Percentiles rank a stretch among this genome's conserved stretches.
phyloP scores from a whole-genome alignment of 2,797 vertebrate species.

The Cottoperca gobio region DNA sequence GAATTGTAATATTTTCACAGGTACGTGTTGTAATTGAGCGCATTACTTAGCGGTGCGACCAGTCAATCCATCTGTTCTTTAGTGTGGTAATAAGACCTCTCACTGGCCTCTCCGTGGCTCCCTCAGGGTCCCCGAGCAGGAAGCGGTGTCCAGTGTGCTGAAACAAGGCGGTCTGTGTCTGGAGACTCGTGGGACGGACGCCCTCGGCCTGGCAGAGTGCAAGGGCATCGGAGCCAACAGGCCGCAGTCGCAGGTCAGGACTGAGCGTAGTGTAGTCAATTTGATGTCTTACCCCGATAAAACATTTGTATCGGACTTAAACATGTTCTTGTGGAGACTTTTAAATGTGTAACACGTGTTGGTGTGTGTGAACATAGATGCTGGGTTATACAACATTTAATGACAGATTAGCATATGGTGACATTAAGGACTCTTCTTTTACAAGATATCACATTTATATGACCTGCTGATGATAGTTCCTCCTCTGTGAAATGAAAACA shows the following conservation, averaged over 20 bases:
- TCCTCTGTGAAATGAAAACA: not conserved
- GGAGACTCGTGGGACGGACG: slow-evolving; percentile 89
- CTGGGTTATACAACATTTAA: not conserved
- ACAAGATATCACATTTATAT: not conserved
- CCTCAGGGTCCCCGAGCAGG: slow-evolving; percentile 93
- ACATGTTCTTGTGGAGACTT: no score
- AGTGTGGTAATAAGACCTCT: slow-evolving; percentile 38
- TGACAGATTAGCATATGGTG: not conserved
- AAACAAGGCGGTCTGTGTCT: slow-evolving; percentile 91
- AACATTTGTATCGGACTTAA: no score
- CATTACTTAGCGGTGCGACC: slow-evolving; percentile 25
- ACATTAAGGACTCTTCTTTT: not conserved
- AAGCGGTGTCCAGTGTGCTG: slow-evolving; percentile 90
- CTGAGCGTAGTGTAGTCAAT: no score
- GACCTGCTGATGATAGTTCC: no score
- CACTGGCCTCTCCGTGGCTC: slow-evolving; percentile 6
- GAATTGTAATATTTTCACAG: slow-evolving; percentile 28
- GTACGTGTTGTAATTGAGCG: slow-evolving; percentile 13
- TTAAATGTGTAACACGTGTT: no score
- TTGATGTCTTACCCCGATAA: no score
- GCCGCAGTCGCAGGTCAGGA: slow-evolving; percentile 89
- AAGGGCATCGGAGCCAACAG: slow-evolving; percentile 86
- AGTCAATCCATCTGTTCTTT: slow-evolving; percentile 47
- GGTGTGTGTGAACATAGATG: no score
- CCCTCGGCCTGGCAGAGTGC: slow-evolving; percentile 89